Evolutionary conservation across 2,888 invertebrate genomes (phyloP).

Genomic region (Cheilosia urbana): DNA sequence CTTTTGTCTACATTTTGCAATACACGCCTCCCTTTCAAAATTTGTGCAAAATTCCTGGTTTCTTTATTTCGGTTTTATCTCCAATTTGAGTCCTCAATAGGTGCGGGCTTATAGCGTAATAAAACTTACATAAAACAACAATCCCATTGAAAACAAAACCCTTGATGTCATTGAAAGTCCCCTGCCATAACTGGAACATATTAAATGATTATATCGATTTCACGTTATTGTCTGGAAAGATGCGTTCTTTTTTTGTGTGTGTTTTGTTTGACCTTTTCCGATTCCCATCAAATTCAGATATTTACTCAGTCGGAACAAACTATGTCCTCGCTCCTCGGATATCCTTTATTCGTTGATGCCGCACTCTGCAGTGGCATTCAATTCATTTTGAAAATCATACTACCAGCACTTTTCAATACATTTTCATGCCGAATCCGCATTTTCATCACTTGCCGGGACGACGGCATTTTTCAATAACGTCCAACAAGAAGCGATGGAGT

Average conservation of each 20-base stretch:
- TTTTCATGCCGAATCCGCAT: too few relatives aligned
- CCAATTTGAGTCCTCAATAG: too few relatives aligned
- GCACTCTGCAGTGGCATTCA: not conserved
- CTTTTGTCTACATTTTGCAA: too few relatives aligned
- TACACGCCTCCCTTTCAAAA: too few relatives aligned
- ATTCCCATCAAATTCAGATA: slow-evolving; percentile 52
- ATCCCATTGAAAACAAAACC: too few relatives aligned
- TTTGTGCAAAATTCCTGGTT: too few relatives aligned
- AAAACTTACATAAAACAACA: too few relatives aligned
- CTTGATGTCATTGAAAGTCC: not conserved
- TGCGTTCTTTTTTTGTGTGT: not conserved
- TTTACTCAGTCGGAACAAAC: slow-evolving; percentile 58
- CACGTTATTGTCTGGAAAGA: slow-evolving; percentile 57
- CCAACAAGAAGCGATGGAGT: not conserved
- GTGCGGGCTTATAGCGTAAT: too few relatives aligned
- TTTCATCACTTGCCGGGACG: too few relatives aligned
- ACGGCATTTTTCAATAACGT: slow-evolving; percentile 19
- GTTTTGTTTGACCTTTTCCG: slow-evolving; percentile 15
- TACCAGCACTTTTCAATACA: slow-evolving; percentile 13
- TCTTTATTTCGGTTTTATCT: too few relatives aligned
- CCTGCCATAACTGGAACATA: slow-evolving; percentile 18
- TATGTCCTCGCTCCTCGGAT: slow-evolving; percentile 15
- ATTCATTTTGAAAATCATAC: slow-evolving; percentile 32
- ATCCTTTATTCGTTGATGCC: not conserved
- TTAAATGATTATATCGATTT: slow-evolving; percentile 59